A percentile compares a stretch with the other conserved stretches of the same genome.
These are phyloP conservation scores for Idaea biselata DNA, from an alignment of 2,888 invertebrate species.

Conservation along the genomic window DNA sequence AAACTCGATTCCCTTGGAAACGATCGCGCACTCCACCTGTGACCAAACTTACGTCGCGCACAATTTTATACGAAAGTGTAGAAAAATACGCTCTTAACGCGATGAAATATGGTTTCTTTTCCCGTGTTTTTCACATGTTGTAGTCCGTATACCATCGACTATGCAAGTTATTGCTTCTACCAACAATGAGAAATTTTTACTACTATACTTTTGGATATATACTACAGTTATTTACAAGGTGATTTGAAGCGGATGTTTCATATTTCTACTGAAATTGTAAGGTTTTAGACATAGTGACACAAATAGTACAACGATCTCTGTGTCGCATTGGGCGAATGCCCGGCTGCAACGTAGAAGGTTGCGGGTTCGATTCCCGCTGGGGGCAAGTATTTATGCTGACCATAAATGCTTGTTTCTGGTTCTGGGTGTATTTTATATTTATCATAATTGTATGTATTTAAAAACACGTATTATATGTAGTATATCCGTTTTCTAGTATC, in stretches of 20 bases:
- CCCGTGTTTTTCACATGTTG: not conserved
- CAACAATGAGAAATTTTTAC: not conserved
- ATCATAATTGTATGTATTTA: too few species aligned
- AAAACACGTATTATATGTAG: too few species aligned
- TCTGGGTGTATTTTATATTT: too few species aligned
- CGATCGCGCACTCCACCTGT: conserved; percentile 28
- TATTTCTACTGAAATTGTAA: not conserved
- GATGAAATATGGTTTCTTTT: not conserved
- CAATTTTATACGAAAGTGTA: not conserved
- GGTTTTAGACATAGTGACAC: too few species aligned
- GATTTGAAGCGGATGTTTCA: not conserved
- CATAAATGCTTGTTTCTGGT: too few species aligned
- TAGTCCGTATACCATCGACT: not conserved
- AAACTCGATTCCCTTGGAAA: conserved; percentile 27
- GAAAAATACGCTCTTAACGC: not conserved
- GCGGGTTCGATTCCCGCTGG: too few species aligned
- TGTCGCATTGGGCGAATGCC: too few species aligned
- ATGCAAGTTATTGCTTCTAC: not conserved
- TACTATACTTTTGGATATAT: not conserved
- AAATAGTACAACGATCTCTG: too few species aligned
- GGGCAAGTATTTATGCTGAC: too few species aligned
- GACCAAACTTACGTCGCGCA: conserved; percentile 13
- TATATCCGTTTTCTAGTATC: conserved; percentile 18
- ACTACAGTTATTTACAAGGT: not conserved
- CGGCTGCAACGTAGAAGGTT: too few species aligned